phyloP scores from a whole-genome alignment of 2,797 vertebrate genomes.

The Scyliorhinus canicula region DNA sequence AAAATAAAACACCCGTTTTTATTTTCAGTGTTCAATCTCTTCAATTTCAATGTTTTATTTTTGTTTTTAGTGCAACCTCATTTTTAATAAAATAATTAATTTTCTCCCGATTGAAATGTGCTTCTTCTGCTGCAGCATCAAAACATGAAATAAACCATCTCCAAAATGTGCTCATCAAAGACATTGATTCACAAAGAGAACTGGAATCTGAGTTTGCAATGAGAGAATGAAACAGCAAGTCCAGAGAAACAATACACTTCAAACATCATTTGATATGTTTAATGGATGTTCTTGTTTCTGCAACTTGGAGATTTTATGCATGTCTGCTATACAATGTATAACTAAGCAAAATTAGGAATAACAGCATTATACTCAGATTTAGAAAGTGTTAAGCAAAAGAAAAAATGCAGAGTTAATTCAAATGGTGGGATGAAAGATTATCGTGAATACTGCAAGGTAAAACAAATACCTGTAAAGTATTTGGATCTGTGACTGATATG shows the following conservation, averaged over 20 bases:
- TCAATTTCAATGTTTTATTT: background rate
- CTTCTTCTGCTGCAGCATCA: background rate
- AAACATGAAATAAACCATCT: background rate
- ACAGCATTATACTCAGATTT: background rate
- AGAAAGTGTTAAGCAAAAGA: background rate
- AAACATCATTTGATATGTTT: background rate
- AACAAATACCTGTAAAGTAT: background rate
- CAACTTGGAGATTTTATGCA: background rate
- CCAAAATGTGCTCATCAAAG: background rate
- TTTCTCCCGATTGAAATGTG: background rate
- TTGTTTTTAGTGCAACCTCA: background rate
- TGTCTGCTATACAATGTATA: background rate
- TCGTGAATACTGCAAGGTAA: background rate
- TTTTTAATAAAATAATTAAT: background rate
- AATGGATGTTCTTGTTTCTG: background rate
- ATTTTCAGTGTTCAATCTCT: background rate
- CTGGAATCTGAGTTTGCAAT: background rate
- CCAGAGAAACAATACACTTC: background rate
- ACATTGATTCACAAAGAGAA: background rate
- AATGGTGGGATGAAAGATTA: background rate
- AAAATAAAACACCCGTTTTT: background rate
- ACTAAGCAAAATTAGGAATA: background rate
- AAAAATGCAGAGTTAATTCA: slow-evolving; percentile 3
- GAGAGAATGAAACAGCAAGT: background rate
- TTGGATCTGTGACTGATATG: background rate